Conservation (phyloP, 2,797 vertebrate species). For the Malurus splendens region DNA sequence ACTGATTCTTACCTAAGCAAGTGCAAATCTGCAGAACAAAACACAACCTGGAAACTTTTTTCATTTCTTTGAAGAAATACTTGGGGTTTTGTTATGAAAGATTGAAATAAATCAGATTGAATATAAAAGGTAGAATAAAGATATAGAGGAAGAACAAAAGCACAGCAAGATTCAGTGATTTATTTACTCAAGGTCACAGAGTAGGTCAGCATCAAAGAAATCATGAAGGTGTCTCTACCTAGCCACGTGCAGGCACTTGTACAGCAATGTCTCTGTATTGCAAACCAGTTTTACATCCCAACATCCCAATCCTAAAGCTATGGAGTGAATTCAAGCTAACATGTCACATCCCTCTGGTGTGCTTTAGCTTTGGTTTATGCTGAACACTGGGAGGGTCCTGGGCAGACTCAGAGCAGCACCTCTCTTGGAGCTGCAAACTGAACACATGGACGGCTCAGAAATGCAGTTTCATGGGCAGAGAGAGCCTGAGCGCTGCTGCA, state of each 20-base stretch:
- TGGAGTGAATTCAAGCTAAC: background rate
- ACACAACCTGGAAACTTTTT: background rate
- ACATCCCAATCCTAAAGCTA: background rate
- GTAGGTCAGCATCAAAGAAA: background rate
- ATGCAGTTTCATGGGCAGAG: background rate
- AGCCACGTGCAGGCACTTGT: background rate
- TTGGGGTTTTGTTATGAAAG: background rate
- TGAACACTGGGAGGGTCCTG: background rate
- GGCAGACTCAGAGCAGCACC: background rate
- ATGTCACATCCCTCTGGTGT: background rate
- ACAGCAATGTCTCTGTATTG: background rate
- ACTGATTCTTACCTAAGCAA: background rate
- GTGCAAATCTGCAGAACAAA: background rate
- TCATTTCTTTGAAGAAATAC: background rate
- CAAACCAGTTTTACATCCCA: background rate
- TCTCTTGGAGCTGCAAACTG: background rate
- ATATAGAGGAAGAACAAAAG: background rate
- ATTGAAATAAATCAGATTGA: background rate
- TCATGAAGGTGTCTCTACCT: background rate
- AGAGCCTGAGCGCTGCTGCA: background rate
- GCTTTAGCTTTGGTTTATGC: background rate
- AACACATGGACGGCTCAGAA: accelerated
- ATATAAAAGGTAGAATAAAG: background rate
- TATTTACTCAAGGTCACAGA: background rate
- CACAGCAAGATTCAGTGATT: background rate